Evolutionary conservation across 2,888 invertebrate genomes (phyloP).

Genomic region (Tachina grossa): DNA sequence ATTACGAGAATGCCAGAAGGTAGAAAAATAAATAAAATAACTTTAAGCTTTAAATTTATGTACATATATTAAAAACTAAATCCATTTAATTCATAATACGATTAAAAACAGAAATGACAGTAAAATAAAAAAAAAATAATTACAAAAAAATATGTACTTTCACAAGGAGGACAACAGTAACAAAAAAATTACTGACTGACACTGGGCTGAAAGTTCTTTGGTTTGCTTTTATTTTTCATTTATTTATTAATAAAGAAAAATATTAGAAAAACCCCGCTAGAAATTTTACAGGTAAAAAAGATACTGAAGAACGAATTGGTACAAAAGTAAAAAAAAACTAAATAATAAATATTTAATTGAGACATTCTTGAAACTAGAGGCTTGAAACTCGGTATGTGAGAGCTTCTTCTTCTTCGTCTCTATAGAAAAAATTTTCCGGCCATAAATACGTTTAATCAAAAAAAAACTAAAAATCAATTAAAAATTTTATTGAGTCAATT

Average conservation of each 20-base stretch:
- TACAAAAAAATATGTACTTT: constrained; percentile 43
- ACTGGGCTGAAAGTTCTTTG: constrained; percentile 4
- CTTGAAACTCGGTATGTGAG: too few species aligned
- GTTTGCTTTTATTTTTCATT: background rate
- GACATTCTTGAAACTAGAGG: too few species aligned
- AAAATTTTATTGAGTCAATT: too few species aligned
- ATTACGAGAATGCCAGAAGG: background rate
- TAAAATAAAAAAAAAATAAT: constrained; percentile 33
- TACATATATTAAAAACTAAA: background rate
- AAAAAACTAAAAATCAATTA: too few species aligned
- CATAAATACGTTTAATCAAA: too few species aligned
- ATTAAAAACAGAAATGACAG: constrained; percentile 56
- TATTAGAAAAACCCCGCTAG: background rate
- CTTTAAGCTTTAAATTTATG: constrained; percentile 38
- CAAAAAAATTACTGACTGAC: constrained; percentile 1
- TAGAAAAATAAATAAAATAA: constrained; percentile 44
- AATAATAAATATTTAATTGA: too few species aligned
- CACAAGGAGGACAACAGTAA: constrained; percentile 46
- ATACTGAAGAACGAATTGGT: too few species aligned
- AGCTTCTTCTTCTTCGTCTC: too few species aligned
- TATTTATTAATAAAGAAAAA: constrained; percentile 2
- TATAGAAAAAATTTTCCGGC: too few species aligned
- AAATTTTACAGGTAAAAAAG: background rate
- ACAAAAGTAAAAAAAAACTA: too few species aligned
- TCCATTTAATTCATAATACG: constrained; percentile 55